Evolutionary conservation across 2,113 vertebrate genomes (phyloP), one percentile per base, ranked within the genome.

Genomic region (Synodontis membranacea): DNA sequence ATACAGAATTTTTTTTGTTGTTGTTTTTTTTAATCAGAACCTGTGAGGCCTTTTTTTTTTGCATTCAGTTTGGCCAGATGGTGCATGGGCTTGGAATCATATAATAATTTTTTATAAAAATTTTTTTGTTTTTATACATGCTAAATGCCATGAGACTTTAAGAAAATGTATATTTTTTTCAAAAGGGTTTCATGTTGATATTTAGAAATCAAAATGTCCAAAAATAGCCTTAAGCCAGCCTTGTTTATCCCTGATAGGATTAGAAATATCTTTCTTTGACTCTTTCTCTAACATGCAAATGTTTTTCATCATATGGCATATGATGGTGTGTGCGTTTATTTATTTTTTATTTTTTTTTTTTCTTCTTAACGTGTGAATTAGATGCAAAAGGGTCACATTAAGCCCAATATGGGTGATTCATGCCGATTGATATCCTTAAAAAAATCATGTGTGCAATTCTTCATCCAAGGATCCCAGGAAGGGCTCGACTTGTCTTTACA

Each of bases 401-500:
- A 37, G 21, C 46, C 21, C 46, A 52, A 23, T 58, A n/a, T 11
- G 5, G 21, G 39, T 0, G 17, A 60, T 75, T 50, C 31, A 14
- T 50, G 46, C 46, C 3, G 3, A 0, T 10, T 78, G 75, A 76
- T 28, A 76, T 11, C 23, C n/a, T 79, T 4, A 19, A 31, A 79
- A 48, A 28, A 79, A 34, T 21, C 48, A 14, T 42, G 50, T n/a
- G 21, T 3, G 12, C 37, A 48, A 5, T 52, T 75, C 42, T 46
- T 54, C 17, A 37, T 75, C 14, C 84, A 79, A 37, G 46, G 48
- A 74, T 80, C 87, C 82, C 80, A 87, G 85, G 58, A 50, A 85
- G 88, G 52, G 37, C 78, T 84, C 52, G 70, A 86, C 89, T 87
- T 92, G 58, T 81, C 89, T 82, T 83, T 50, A 25, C 84, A 84